These are phyloP conservation scores for Ophion slaviceki DNA, from an alignment of 2,888 invertebrate genomes.

Conservation along the genomic window DNA sequence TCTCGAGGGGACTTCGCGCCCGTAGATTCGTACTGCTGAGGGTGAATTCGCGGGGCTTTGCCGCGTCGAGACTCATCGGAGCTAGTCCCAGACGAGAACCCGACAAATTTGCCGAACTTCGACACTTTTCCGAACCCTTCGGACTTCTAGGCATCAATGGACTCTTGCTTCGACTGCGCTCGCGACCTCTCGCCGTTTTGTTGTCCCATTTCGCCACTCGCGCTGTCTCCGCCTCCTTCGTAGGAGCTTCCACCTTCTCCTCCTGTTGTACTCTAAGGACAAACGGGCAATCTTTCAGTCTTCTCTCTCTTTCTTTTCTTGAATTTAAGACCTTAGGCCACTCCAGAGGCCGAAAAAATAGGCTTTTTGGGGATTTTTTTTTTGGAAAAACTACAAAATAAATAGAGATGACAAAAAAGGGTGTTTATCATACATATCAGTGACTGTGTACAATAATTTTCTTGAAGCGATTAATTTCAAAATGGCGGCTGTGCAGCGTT, in stretches of 20 bases:
- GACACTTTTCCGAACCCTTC: constrained; percentile 78
- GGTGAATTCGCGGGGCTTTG: constrained; percentile 81
- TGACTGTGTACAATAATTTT: too few species aligned
- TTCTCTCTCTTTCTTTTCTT: not conserved
- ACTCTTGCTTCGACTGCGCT: constrained; percentile 80
- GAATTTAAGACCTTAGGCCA: too few species aligned
- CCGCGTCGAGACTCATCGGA: constrained; percentile 77
- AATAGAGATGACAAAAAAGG: too few species aligned
- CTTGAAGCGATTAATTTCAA: too few species aligned
- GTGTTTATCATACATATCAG: too few species aligned
- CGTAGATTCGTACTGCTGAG: constrained; percentile 81
- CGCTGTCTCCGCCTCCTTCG: constrained; percentile 72
- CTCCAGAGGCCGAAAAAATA: too few species aligned
- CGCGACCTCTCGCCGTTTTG: constrained; percentile 73
- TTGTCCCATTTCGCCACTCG: constrained; percentile 74
- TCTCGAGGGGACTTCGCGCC: constrained; percentile 81
- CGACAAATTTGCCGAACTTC: constrained; percentile 80
- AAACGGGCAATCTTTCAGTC: not conserved
- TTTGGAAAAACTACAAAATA: too few species aligned
- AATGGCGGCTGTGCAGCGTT: too few species aligned
- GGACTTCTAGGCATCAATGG: constrained; percentile 80
- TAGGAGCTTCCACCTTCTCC: constrained; percentile 77
- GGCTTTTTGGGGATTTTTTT: too few species aligned
- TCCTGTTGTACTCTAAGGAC: constrained; percentile 80
- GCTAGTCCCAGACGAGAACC: constrained; percentile 78